Evolutionary conservation across 2,113 vertebrate genomes (phyloP).

Genomic region (Rhagologus leucostigma): DNA sequence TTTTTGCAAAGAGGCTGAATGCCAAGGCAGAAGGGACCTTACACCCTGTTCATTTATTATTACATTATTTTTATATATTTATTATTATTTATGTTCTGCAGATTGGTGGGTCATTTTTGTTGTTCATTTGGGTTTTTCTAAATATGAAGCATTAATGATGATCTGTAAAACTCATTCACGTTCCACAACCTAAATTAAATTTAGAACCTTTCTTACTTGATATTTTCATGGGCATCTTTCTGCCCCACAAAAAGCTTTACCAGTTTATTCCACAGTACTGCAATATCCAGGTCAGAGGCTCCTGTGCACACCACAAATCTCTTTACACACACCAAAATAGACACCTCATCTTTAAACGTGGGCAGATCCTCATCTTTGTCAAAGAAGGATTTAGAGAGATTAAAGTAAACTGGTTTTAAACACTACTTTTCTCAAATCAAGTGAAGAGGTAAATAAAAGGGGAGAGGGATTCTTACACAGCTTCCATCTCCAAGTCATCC

Average conservation of each 20-base stretch:
- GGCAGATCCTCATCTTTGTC: not conserved
- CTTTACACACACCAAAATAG: not conserved
- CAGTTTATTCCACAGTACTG: not conserved
- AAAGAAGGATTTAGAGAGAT: not conserved
- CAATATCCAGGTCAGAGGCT: not conserved
- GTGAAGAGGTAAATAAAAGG: not conserved
- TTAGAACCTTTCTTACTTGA: not conserved
- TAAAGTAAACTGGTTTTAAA: not conserved
- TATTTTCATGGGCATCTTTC: not conserved
- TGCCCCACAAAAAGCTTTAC: not conserved
- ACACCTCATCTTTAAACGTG: not conserved
- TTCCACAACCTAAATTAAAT: not conserved
- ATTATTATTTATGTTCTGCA: not conserved
- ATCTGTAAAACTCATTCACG: not conserved
- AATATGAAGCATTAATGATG: not conserved
- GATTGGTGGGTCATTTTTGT: not conserved
- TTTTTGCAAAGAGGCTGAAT: not conserved
- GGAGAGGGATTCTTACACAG: slow-evolving; percentile 74
- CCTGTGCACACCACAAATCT: not conserved
- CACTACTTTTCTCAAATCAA: not conserved
- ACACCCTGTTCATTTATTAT: not conserved
- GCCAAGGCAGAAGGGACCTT: not conserved
- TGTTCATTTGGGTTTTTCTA: not conserved
- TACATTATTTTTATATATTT: not conserved
- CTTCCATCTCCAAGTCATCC: slow-evolving; percentile 85